phyloP scores from a whole-genome alignment of 2,888 invertebrate species.

The Exephanes ischioxanthus region DNA sequence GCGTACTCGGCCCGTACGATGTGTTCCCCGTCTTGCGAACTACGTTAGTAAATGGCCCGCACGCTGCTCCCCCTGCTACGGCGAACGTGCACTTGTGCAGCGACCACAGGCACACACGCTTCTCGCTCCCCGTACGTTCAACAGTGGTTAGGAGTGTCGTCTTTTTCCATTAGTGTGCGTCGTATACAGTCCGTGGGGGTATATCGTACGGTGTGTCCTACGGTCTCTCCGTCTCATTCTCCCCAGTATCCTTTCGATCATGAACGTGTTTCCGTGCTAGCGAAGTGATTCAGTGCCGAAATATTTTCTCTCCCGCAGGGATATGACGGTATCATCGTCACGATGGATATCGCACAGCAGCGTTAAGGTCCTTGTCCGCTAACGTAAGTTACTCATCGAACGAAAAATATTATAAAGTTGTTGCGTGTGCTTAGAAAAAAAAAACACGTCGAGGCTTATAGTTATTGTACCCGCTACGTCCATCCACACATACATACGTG shows the following conservation, averaged over 20 bases:
- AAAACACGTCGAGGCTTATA: conserved; percentile 7
- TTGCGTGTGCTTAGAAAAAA: conserved; percentile 55
- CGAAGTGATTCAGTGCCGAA: conserved; percentile 77
- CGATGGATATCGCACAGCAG: conserved; percentile 61
- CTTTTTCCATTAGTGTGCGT: neutral
- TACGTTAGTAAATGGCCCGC: conserved; percentile 8
- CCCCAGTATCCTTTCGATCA: conserved; percentile 47
- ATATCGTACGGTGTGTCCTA: conserved; percentile 16
- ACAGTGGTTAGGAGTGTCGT: neutral
- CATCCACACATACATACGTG: conserved; percentile 42
- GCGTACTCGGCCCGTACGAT: neutral
- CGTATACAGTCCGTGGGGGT: neutral
- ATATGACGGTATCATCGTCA: conserved; percentile 59
- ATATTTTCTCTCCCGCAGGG: conserved; percentile 67
- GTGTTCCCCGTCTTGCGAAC: neutral
- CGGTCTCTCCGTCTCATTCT: neutral
- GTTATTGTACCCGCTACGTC: neutral
- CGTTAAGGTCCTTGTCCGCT: conserved; percentile 69
- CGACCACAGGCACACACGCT: conserved; percentile 7
- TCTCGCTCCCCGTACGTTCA: conserved; percentile 8
- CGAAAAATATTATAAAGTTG: conserved; percentile 4
- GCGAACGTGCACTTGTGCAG: conserved; percentile 45
- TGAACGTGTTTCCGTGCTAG: conserved; percentile 70
- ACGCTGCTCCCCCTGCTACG: neutral
- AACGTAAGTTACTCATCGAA: conserved; percentile 37